Conservation (phyloP, 1,140 invertebrate species). For the Polypedilum pembai region DNA sequence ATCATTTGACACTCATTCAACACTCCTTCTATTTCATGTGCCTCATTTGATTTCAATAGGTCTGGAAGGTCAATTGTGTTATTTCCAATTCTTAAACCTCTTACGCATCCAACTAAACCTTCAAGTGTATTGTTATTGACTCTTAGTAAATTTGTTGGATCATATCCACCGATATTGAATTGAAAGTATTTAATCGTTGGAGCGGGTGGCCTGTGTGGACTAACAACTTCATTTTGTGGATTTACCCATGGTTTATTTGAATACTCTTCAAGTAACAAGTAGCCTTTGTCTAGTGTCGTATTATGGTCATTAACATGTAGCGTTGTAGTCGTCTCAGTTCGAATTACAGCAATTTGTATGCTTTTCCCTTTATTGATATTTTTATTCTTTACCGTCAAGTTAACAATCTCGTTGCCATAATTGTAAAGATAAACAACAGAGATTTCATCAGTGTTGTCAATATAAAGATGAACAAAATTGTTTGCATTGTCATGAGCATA, state of each 20-base stretch:
- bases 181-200: slow-evolving; percentile 80
- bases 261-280: slow-evolving; percentile 63
- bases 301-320: slow-evolving; percentile 78
- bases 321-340: slow-evolving; percentile 61
- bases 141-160: slow-evolving; percentile 60
- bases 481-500: slow-evolving; percentile 90
- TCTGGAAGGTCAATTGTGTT: slow-evolving; percentile 66
- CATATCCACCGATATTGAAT: slow-evolving; percentile 81
- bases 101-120: slow-evolving; percentile 76
- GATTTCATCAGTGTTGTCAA: slow-evolving; percentile 62
- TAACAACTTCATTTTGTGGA: slow-evolving; percentile 73
- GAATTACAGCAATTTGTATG: slow-evolving; percentile 74
- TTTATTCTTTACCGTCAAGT: slow-evolving; percentile 65
- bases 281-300: slow-evolving; percentile 58
- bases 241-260: slow-evolving; percentile 79
- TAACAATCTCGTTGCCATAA: slow-evolving; percentile 67
- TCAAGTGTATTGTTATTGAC: slow-evolving; percentile 52
- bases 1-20: slow-evolving; percentile 78
- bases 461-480: slow-evolving; percentile 86
- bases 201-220: slow-evolving; percentile 71
- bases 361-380: slow-evolving; percentile 70
- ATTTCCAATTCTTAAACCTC: slow-evolving; percentile 79
- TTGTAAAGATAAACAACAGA: slow-evolving; percentile 84
- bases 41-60: slow-evolving; percentile 60
- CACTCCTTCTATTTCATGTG: slow-evolving; percentile 62